Conservation (phyloP, 2,888 invertebrate genomes). For the Epirrhoe alternata region DNA sequence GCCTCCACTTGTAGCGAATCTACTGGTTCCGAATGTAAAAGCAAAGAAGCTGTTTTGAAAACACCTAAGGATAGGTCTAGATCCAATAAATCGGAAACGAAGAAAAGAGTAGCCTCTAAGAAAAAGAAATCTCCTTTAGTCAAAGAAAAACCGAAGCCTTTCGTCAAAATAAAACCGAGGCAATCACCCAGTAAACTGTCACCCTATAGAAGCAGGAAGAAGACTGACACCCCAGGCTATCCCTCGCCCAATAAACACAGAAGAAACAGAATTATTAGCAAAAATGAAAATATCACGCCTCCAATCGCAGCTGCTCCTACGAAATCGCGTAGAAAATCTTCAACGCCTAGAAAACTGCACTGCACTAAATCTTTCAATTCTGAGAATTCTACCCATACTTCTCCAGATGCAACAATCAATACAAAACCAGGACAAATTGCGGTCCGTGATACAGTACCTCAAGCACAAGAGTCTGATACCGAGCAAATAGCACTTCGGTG, state of each 20-base stretch:
- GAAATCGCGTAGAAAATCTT: slow-evolving; percentile 80
- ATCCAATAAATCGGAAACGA: slow-evolving; percentile 44
- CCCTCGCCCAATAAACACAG: slow-evolving; percentile 43
- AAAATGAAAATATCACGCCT: slow-evolving; percentile 43
- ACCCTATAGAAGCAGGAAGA: slow-evolving; percentile 54
- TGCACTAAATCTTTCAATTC: slow-evolving; percentile 69
- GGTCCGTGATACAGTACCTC: slow-evolving; percentile 39
- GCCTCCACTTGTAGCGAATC: slow-evolving; percentile 57
- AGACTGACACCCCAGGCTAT: slow-evolving; percentile 44
- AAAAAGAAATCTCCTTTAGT: slow-evolving; percentile 64
- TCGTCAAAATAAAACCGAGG: slow-evolving; percentile 74
- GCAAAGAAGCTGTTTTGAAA: slow-evolving; percentile 40
- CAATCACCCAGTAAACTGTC: slow-evolving; percentile 66
- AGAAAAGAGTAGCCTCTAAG: slow-evolving; percentile 49
- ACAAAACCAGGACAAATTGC: slow-evolving; percentile 40
- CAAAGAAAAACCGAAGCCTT: slow-evolving; percentile 63
- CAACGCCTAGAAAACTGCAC: slow-evolving; percentile 78
- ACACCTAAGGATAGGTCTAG: slow-evolving; percentile 48
- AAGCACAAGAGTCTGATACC: slow-evolving; percentile 64
- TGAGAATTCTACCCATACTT: slow-evolving; percentile 61
- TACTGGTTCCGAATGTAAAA: slow-evolving; percentile 52
- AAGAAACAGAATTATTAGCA: slow-evolving; percentile 59
- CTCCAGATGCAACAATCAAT: slow-evolving; percentile 54
- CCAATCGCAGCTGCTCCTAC: slow-evolving; percentile 55
- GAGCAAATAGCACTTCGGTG: slow-evolving; percentile 68